Base-by-base conservation (phyloP, 1,140 invertebrate species). In the Oppia nitens region DNA sequence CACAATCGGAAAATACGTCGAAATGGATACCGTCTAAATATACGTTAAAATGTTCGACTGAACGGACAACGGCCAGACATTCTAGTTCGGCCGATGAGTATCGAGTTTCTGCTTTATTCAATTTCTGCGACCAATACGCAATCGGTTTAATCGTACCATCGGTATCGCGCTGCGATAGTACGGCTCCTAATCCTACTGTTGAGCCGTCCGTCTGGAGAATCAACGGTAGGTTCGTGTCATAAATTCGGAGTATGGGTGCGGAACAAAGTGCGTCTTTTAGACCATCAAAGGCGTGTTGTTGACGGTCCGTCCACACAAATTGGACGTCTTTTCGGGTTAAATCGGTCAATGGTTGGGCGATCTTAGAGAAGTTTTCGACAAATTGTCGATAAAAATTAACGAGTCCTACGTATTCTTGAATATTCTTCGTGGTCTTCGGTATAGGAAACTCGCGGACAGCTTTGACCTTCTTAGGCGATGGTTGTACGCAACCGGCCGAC, bases 11-110 rank as follows among this genome's bases (percentile, higher is more conserved):
- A 23, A 68, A 40, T 23, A 76, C 62, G 1, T 61, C 63, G 52
- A 77, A 74, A 24, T 67, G 57, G 3, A 66, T 58, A 4, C 72
- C 73, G 60, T 68, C 74, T 12, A 77, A 53, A 61, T 75, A 79
- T 49, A 77, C 63, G 56, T 77, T 72, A 63, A 78, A 78, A 58
- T 73, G 63, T 69, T 66, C 62, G 50, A 75, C 59, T 17, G 70
- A 72, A 66, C 69, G 75, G 45, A 76, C 60, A 28, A 79, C 70
- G 2, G 71, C 68, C 12, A 75, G 65, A 0, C 69, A 75, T 66
- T 81, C 78, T 62, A 73, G 73, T 32, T 81, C 75, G 2, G 76
- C 65, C 58, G 77, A 72, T 20, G 67, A 65, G 63, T 78, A 79
- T 12, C 73, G 73, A 60, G 63, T 65, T 80, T 74, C 11, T 70